These are phyloP conservation scores for Drosophila ustulata DNA, from an alignment of 2,888 invertebrate species.

Conservation along the genomic window DNA sequence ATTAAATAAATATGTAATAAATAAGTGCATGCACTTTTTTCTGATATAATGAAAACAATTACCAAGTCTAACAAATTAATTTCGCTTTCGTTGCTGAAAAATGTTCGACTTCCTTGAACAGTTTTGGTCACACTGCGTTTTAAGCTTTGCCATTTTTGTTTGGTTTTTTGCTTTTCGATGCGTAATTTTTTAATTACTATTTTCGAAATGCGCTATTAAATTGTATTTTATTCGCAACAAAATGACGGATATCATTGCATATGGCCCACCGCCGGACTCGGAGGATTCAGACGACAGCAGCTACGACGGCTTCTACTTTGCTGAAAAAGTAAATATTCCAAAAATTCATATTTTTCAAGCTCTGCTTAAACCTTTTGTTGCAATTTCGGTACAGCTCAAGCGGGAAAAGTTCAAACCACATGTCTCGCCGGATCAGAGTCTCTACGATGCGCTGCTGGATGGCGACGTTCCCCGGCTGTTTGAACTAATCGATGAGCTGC, in stretches of 20 bases:
- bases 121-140: slow-evolving; percentile 33
- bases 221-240: slow-evolving; percentile 14
- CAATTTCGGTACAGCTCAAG: slow-evolving; percentile 33
- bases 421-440: slow-evolving; percentile 52
- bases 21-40: not conserved
- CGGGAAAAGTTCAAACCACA: slow-evolving; percentile 21
- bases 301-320: slow-evolving; percentile 83
- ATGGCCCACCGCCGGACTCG: slow-evolving; percentile 75
- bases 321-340: slow-evolving; percentile 70
- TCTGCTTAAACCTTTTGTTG: not conserved
- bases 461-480: slow-evolving; percentile 67
- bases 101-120: no score
- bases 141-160: slow-evolving; percentile 46
- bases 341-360: not conserved
- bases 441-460: slow-evolving; percentile 63
- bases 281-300: slow-evolving; percentile 82
- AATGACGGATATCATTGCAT: slow-evolving; percentile 45
- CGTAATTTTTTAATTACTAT: slow-evolving; percentile 37
- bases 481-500: slow-evolving; percentile 59
- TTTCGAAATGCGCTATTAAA: slow-evolving; percentile 16
- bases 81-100: no score
- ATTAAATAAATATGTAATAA: not conserved
- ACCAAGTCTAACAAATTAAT: slow-evolving; percentile 13
- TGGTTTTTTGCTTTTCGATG: slow-evolving; percentile 47
- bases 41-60: not conserved